Percentiles rank a stretch among this genome's conserved stretches.
Evolutionary conservation across 1,140 invertebrate genomes (phyloP).

Genomic region (Goniozus legneri): DNA sequence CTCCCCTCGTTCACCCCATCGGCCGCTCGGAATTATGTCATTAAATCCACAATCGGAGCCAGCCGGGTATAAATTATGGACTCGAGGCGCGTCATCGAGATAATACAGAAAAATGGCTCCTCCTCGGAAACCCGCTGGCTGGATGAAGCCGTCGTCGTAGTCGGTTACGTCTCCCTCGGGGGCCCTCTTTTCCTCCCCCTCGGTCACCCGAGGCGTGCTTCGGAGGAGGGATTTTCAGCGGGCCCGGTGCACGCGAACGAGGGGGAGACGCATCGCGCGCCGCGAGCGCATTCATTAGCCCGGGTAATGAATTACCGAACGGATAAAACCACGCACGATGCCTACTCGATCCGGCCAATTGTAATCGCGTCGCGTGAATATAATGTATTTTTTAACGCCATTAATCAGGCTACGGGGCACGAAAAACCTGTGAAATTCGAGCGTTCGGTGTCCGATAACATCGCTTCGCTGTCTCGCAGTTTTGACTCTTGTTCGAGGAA

Average conservation of each 20-base stretch:
- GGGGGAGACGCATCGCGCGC: conserved; percentile 8
- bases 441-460: too few relatives aligned
- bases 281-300: conserved; percentile 20
- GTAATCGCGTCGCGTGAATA: neutral
- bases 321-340: neutral
- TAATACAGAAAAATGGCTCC: conserved; percentile 42
- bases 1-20: neutral
- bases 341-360: neutral
- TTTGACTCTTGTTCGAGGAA: too few relatives aligned
- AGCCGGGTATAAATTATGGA: conserved; percentile 31
- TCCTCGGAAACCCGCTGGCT: conserved; percentile 19
- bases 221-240: too few relatives aligned
- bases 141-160: conserved; percentile 31
- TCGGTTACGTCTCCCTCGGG: conserved; percentile 3
- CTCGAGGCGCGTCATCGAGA: conserved; percentile 32
- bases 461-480: too few relatives aligned
- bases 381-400: neutral
- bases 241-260: too few relatives aligned
- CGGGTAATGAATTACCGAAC: conserved; percentile 24
- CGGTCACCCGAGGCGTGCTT: too few relatives aligned
- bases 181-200: too few relatives aligned
- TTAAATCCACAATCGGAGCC: conserved; percentile 18
- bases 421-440: too few relatives aligned
- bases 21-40: conserved; percentile 26
- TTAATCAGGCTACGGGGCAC: neutral